Conservation (phyloP, 2,113 vertebrate genomes). For the Pollachius pollachius region DNA sequence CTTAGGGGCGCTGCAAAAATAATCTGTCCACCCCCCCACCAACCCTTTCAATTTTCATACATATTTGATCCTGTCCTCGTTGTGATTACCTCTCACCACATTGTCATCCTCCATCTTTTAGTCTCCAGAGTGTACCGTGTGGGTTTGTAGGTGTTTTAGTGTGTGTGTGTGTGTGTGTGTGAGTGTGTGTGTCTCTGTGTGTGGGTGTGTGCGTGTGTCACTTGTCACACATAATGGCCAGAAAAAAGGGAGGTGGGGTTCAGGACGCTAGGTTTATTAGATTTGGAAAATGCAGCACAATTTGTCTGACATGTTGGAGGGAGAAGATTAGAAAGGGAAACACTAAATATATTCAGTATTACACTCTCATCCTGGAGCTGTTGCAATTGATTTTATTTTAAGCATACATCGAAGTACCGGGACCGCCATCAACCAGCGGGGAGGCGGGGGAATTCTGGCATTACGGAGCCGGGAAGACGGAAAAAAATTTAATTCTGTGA, state of each 20-base stretch:
- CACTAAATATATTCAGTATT: slow-evolving; percentile 69
- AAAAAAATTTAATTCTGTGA: slow-evolving; percentile 43
- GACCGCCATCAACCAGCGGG: slow-evolving; percentile 48
- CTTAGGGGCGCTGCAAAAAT: slow-evolving; percentile 41
- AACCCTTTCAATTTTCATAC: slow-evolving; percentile 59
- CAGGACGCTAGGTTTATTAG: slow-evolving; percentile 48
- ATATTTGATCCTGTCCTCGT: slow-evolving; percentile 60
- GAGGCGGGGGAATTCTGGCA: slow-evolving; percentile 57
- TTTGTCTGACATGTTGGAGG: slow-evolving; percentile 69
- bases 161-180: slow-evolving; percentile 24
- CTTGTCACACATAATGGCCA: neutral
- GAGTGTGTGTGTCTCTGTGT: slow-evolving; percentile 2
- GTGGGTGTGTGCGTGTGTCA: slow-evolving; percentile 5
- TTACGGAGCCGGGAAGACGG: slow-evolving; percentile 56
- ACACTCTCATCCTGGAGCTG: slow-evolving; percentile 68
- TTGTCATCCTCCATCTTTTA: slow-evolving; percentile 51
- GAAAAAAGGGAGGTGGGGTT: slow-evolving; percentile 23
- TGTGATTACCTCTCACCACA: slow-evolving; percentile 53
- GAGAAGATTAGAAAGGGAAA: slow-evolving; percentile 68
- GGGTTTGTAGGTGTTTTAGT: slow-evolving; percentile 26
- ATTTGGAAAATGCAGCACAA: slow-evolving; percentile 69
- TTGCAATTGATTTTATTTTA: slow-evolving; percentile 64
- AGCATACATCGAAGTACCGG: slow-evolving; percentile 49
- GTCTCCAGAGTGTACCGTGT: slow-evolving; percentile 19
- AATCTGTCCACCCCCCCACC: neutral